Conservation (phyloP, 1,140 invertebrate genomes). For the Aphis craccivora region DNA sequence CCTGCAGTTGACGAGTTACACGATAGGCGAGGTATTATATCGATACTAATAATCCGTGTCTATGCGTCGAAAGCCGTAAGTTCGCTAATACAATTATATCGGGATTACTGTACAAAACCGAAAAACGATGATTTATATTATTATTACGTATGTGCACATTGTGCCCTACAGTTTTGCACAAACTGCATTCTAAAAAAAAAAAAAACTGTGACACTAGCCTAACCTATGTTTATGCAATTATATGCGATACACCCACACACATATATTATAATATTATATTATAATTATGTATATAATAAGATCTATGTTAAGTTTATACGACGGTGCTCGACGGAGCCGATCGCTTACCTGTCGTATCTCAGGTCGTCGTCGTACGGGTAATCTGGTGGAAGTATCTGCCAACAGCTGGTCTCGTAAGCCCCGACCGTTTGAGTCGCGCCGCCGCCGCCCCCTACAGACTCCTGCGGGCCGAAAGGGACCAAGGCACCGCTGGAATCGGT, state of each 20-base stretch:
- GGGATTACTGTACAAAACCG: neutral
- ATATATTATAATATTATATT: too few relatives aligned
- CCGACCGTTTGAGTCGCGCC: neutral
- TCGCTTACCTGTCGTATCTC: conserved; percentile 47
- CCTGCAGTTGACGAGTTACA: neutral
- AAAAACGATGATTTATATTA: neutral
- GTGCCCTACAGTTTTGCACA: too few relatives aligned
- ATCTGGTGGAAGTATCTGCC: conserved; percentile 54
- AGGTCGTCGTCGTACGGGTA: conserved; percentile 58
- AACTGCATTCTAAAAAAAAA: too few relatives aligned
- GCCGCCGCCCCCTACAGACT: neutral
- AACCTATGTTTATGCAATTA: too few relatives aligned
- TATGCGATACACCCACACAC: too few relatives aligned
- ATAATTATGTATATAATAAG: neutral
- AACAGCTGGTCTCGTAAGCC: conserved; percentile 44
- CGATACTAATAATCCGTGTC: neutral
- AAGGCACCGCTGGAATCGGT: neutral
- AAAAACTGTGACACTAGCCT: too few relatives aligned
- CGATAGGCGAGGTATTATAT: neutral
- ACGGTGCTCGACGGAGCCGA: too few relatives aligned
- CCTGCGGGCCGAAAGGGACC: neutral
- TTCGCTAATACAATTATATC: neutral
- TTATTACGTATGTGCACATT: too few relatives aligned
- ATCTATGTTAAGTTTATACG: neutral
- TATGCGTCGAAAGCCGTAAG: neutral